These are phyloP conservation scores for Heliopora coerulea DNA, from an alignment of 92 coral and sea anemone species.

Conservation along the genomic window DNA sequence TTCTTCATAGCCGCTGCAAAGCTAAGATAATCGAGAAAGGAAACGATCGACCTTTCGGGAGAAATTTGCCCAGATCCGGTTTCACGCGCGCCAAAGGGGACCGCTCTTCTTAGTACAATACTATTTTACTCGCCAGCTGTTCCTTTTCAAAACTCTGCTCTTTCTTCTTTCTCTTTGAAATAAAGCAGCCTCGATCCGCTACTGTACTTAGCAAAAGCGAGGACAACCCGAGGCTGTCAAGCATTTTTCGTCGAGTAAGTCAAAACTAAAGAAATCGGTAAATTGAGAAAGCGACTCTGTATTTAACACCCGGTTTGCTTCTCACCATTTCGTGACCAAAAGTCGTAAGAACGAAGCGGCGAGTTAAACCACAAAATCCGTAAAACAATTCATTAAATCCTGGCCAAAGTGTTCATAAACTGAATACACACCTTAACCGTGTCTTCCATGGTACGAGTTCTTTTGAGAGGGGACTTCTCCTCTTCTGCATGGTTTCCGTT, in stretches of 20 bases:
- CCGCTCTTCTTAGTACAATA: background rate
- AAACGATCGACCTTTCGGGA: no score
- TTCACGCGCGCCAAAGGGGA: background rate
- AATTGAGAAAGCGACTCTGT: no score
- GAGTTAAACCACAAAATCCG: background rate
- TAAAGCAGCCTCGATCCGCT: background rate
- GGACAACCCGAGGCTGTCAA: no score
- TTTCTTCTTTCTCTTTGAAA: background rate
- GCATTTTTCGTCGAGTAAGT: background rate
- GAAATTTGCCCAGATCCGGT: background rate
- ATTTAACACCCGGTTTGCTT: background rate
- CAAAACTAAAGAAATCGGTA: no score
- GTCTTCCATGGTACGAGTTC: conserved; percentile 84
- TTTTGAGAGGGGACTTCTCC: conserved; percentile 85
- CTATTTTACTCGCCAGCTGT: conserved; percentile 2
- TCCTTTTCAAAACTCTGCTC: background rate
- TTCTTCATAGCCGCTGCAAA: no score
- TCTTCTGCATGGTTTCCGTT: conserved; percentile 67
- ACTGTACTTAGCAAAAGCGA: background rate
- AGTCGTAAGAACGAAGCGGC: background rate
- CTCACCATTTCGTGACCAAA: background rate
- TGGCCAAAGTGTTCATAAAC: background rate
- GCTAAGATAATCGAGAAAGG: no score
- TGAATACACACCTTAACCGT: conserved; percentile 73
- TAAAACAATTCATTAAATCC: background rate